Conservation (phyloP, 2,113 vertebrate species). For the Malurus cyaneus region DNA sequence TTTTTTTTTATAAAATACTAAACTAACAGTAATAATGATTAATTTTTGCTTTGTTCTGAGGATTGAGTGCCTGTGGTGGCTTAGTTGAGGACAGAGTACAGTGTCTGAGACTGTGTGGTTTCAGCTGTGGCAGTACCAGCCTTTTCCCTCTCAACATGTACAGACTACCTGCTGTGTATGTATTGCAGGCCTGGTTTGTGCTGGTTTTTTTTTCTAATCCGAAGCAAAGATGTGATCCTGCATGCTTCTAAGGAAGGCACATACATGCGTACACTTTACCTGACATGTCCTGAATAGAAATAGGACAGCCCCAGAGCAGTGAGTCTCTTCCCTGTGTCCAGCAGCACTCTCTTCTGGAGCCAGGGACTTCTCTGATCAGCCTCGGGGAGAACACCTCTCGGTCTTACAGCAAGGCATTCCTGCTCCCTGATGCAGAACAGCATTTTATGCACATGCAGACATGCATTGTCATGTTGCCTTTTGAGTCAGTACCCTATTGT, state of each 20-base stretch:
- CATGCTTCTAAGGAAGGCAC: not conserved
- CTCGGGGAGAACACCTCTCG: not conserved
- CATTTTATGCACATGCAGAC: not conserved
- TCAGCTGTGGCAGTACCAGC: not conserved
- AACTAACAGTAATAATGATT: not conserved
- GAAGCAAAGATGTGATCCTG: not conserved
- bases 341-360: not conserved
- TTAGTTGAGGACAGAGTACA: not conserved
- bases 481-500: not conserved
- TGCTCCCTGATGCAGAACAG: not conserved
- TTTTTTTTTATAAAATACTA: not conserved
- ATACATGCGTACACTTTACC: rapidly evolving
- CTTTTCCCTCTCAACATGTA: not conserved
- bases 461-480: not conserved
- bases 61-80: not conserved
- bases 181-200: not conserved
- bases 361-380: not conserved
- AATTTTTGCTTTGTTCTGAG: not conserved
- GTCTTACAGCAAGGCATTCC: not conserved
- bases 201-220: not conserved
- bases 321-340: not conserved
- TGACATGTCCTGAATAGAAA: not conserved
- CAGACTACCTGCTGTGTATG: not conserved
- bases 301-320: not conserved
- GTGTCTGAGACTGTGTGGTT: not conserved